Evolutionary conservation across 2,113 vertebrate species (phyloP).

Genomic region (Pangasianodon gigas): DNA sequence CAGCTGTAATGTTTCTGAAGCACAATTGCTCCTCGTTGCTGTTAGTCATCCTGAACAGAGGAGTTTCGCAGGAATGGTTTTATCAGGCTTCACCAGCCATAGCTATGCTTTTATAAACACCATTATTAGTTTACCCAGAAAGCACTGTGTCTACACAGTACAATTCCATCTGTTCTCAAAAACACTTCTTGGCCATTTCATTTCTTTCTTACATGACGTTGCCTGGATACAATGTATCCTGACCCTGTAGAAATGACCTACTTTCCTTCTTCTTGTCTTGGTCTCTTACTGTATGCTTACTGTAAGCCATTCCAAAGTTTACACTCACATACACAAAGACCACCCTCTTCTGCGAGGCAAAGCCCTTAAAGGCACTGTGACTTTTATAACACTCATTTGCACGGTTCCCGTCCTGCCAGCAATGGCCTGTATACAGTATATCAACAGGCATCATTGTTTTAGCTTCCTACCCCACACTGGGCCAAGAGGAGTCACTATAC

Average conservation of each 20-base stretch:
- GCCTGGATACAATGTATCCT: neutral
- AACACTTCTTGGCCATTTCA: neutral
- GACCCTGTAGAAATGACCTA: neutral
- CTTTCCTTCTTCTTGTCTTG: neutral
- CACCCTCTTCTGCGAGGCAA: neutral
- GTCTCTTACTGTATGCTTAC: neutral
- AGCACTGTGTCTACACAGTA: neutral
- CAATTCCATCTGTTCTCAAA: neutral
- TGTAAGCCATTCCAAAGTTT: slow-evolving; percentile 3
- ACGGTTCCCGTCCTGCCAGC: neutral
- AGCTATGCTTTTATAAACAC: neutral
- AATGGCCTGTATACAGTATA: neutral
- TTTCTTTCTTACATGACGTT: neutral
- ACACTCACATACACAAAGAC: slow-evolving; percentile 11
- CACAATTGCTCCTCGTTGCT: neutral
- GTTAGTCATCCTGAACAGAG: slow-evolving; percentile 11
- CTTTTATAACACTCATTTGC: neutral
- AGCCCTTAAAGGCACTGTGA: neutral
- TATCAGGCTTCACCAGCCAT: slow-evolving; percentile 24
- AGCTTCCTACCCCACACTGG: neutral
- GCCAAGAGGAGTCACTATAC: neutral
- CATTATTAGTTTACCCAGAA: neutral
- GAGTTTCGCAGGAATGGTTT: neutral
- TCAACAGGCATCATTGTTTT: slow-evolving; percentile 24
- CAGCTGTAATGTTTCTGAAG: slow-evolving; percentile 14